Base-by-base conservation (phyloP, 2,888 invertebrate species). In the Ormyrus pomaceus region DNA sequence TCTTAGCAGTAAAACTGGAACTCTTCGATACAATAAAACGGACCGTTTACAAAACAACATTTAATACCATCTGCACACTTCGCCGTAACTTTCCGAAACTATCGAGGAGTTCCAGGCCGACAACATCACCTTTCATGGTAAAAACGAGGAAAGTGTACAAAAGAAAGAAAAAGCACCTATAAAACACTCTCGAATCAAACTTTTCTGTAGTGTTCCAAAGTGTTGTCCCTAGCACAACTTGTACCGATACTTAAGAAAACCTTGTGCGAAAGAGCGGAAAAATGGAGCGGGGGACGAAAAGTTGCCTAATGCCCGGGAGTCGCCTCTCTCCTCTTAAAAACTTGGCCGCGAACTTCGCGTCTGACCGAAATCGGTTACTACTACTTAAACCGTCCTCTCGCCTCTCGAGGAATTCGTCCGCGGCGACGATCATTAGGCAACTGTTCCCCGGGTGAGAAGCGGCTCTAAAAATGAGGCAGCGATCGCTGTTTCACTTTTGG, bases 191-290 rank as follows among this genome's bases (percentile, higher is more conserved):
- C 46, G 46, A 73, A 55, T 45, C 48, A 64, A 64, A 73, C 48
- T 64, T 73, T 34, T 64, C 64, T 19, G 64, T 73, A 73, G 73
- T 64, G 73, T 73, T 55, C 55, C 64, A 64, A 73, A 64, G 71
- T 64, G 61, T 71, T 61, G 53, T 71, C 19, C 59, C 59, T 59
- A 62, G 62, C 50, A 61, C 55, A 64, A 73, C 64, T 73, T 71
- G 50, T 71, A 73, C 61, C 48, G 48, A 73, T 73, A 64, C 13
- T 51, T 62, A 72, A 72, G 64, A 48, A 64, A 71, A 73, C 56
- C 34, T 64, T 8, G 64, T 6, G 9, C 51, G 73, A 62, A 73
- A 53, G 64, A 13, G 11, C 6, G 55, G 13, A 69, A 73, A 55
- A 56, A 64, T 55, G 64, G 10, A 55, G 55, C 50, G 34, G 34